These are phyloP conservation scores for Muraenolepis orangiensis DNA, from an alignment of 2,797 vertebrate genomes.

Conservation along the genomic window DNA sequence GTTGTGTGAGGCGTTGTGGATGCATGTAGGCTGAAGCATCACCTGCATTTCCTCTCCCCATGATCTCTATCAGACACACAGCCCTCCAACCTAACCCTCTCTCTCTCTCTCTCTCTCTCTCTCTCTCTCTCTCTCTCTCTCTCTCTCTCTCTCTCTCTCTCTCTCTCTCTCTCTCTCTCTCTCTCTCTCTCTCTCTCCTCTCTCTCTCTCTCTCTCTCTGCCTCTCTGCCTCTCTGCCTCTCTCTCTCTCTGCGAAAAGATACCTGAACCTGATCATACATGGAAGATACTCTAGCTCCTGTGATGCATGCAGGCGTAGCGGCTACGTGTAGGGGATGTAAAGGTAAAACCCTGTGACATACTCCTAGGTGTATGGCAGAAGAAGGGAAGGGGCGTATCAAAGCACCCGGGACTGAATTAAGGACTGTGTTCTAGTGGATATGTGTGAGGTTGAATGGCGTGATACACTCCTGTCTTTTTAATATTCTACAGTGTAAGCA, in stretches of 20 bases:
- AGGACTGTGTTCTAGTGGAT: too few species aligned
- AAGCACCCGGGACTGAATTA: background rate
- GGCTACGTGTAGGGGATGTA: conserved; percentile 19
- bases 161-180: conserved; percentile 14
- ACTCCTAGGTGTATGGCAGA: background rate
- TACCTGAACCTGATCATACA: background rate
- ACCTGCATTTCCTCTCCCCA: conserved; percentile 49
- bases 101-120: conserved; percentile 16
- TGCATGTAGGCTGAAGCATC: conserved; percentile 42
- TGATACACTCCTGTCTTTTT: too few species aligned
- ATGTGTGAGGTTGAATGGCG: too few species aligned
- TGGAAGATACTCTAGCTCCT: background rate
- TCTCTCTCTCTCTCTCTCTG: conserved; percentile 19
- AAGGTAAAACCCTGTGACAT: background rate
- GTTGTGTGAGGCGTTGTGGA: conserved; percentile 24
- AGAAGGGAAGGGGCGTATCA: background rate
- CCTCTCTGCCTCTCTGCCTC: conserved; percentile 19
- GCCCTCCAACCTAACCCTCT: conserved; percentile 5
- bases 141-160: conserved; percentile 20
- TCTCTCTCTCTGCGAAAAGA: conserved; percentile 25
- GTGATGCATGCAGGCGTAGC: conserved; percentile 13
- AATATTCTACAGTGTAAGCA: too few species aligned
- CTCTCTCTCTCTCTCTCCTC: conserved; percentile 22
- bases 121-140: conserved; percentile 23
- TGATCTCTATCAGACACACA: conserved; percentile 50